phyloP scores from a whole-genome alignment of 2,113 vertebrate genomes.

The Ictalurus punctatus region DNA sequence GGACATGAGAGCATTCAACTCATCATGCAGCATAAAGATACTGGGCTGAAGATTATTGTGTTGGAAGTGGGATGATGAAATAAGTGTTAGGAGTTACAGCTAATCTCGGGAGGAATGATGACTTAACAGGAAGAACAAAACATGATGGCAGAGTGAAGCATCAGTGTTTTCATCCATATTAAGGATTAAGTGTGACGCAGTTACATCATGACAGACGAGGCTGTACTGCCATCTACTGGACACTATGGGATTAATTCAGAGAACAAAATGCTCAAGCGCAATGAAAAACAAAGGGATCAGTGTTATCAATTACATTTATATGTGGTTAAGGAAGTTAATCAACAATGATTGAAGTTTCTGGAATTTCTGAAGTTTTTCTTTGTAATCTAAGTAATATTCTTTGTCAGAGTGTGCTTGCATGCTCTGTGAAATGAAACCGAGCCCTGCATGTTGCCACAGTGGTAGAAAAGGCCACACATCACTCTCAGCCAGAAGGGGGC shows the following conservation, averaged over 20 bases:
- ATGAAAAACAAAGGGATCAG: neutral
- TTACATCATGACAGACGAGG: neutral
- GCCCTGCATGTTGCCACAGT: neutral
- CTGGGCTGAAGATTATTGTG: conserved; percentile 24
- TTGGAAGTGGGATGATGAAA: conserved; percentile 19
- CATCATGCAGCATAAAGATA: conserved; percentile 66
- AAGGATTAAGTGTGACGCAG: conserved; percentile 5
- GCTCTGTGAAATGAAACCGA: neutral
- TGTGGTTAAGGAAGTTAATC: neutral
- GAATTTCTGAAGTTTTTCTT: neutral
- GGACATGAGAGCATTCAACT: conserved; percentile 75
- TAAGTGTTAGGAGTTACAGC: conserved; percentile 10
- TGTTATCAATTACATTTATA: neutral
- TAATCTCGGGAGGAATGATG: conserved; percentile 5
- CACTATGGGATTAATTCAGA: too few species aligned
- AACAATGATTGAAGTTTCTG: neutral
- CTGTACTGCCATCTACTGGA: conserved; percentile 61
- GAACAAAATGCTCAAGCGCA: neutral
- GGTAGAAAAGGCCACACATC: conserved; percentile 9
- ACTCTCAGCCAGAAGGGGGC: conserved; percentile 22
- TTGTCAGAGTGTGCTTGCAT: neutral
- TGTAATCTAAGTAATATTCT: neutral
- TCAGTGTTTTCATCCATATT: neutral
- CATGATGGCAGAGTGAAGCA: conserved; percentile 1
- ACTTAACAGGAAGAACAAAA: conserved; percentile 15